Evolutionary conservation across 53 echinoderm and acorn worm species (phyloP).

Genomic region (Astropecten irregularis): DNA sequence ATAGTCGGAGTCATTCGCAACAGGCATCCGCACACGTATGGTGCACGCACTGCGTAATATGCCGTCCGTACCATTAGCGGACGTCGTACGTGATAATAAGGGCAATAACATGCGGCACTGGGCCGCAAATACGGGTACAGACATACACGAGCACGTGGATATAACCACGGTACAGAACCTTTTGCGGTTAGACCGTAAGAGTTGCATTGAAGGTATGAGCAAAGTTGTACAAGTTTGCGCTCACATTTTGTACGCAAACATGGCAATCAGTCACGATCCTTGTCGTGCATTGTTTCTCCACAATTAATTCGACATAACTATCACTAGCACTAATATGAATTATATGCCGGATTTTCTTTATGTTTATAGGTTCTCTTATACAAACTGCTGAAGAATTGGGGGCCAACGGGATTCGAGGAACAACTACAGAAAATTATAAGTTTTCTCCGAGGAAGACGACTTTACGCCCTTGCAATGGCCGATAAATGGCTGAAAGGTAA

Average conservation of each 20-base stretch:
- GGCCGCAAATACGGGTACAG: too few relatives aligned
- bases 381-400: conserved; percentile 81
- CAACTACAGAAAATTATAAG: conserved; percentile 63
- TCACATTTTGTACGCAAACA: background rate
- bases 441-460: conserved; percentile 67
- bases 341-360: background rate
- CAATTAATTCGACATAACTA: background rate
- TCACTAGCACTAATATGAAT: background rate
- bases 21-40: too few relatives aligned
- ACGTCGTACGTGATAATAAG: too few relatives aligned
- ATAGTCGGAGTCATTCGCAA: too few relatives aligned
- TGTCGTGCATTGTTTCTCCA: background rate
- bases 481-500: conserved; percentile 79
- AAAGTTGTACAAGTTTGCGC: background rate
- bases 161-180: background rate
- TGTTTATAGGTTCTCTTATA: conserved; percentile 54
- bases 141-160: background rate
- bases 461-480: conserved; percentile 62
- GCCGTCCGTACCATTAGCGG: too few relatives aligned
- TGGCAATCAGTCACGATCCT: background rate
- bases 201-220: background rate
- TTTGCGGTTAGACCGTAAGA: background rate
- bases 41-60: too few relatives aligned
- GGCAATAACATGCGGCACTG: too few relatives aligned
- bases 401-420: conserved; percentile 58